A percentile compares a stretch with the other conserved stretches of the same genome.
phyloP scores from a whole-genome alignment of 2,113 vertebrate genomes.

The Triplophysa siluroides region DNA sequence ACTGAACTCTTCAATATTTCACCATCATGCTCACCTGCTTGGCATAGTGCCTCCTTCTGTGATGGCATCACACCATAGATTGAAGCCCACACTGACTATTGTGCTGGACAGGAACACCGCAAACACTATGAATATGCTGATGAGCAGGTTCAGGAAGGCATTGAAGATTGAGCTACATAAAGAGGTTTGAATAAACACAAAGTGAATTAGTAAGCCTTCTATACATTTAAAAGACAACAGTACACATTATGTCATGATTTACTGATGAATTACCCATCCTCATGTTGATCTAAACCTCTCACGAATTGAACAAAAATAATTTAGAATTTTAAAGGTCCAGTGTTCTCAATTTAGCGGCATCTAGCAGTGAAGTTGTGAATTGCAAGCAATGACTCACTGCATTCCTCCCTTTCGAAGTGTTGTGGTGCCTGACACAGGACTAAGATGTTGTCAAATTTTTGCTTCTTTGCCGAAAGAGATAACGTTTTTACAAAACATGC shows the following conservation, averaged over 20 bases:
- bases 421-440: too few species aligned
- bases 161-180: slow-evolving; percentile 81
- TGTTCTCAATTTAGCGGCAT: too few species aligned
- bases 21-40: slow-evolving; percentile 71
- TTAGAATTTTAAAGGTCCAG: too few species aligned
- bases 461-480: too few species aligned
- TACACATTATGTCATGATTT: not conserved
- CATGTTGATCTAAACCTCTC: too few species aligned
- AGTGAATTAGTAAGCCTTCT: not conserved
- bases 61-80: slow-evolving; percentile 85
- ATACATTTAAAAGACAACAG: not conserved
- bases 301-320: too few species aligned
- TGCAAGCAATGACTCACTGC: too few species aligned
- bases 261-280: not conserved
- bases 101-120: slow-evolving; percentile 85
- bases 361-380: too few species aligned
- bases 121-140: slow-evolving; percentile 79
- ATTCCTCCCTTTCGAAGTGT: too few species aligned
- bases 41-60: slow-evolving; percentile 79
- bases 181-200: not conserved
- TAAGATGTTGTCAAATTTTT: too few species aligned
- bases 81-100: slow-evolving; percentile 85
- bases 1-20: not conserved
- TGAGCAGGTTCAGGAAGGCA: slow-evolving; percentile 83
- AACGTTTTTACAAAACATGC: too few species aligned